Percentiles rank a stretch among this genome's conserved stretches.
Evolutionary conservation across 2,888 invertebrate genomes (phyloP).

Genomic region (Polymixis flavicincta): DNA sequence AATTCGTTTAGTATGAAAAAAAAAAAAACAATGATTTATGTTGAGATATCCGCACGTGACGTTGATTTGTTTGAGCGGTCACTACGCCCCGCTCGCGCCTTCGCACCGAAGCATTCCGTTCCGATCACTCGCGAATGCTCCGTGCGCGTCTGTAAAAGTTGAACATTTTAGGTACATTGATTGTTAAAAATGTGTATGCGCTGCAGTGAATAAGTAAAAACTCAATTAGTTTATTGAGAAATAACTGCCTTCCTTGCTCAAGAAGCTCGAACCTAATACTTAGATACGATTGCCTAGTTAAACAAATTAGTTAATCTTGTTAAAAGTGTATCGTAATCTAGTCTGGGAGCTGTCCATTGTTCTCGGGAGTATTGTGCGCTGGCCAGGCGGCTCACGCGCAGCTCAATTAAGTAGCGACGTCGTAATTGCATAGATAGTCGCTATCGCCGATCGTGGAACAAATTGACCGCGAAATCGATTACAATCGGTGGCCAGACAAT

Average conservation of each 20-base stretch:
- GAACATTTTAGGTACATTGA: not conserved
- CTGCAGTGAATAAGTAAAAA: not conserved
- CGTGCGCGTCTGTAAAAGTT: not conserved
- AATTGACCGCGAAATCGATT: slow-evolving; percentile 84
- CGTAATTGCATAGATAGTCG: slow-evolving; percentile 74
- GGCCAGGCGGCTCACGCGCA: slow-evolving; percentile 40
- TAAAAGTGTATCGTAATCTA: slow-evolving; percentile 42
- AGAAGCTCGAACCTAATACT: not conserved
- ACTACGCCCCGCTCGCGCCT: slow-evolving; percentile 19
- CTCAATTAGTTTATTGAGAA: slow-evolving; percentile 12
- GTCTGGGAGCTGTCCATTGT: slow-evolving; percentile 62
- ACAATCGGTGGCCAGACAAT: slow-evolving; percentile 69
- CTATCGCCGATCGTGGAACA: slow-evolving; percentile 80
- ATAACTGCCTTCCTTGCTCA: not conserved
- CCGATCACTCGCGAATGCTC: slow-evolving; percentile 37
- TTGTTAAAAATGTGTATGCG: slow-evolving; percentile 10
- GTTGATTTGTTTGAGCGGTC: slow-evolving; percentile 53
- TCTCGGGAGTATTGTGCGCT: slow-evolving; percentile 51
- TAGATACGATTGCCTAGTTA: slow-evolving; percentile 33
- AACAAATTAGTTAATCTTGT: slow-evolving; percentile 53
- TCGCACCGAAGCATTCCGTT: slow-evolving; percentile 7
- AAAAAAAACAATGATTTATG: slow-evolving; percentile 57
- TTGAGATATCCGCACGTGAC: slow-evolving; percentile 49
- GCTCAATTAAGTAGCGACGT: slow-evolving; percentile 76
- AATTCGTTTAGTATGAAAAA: slow-evolving; percentile 61